phyloP scores from a whole-genome alignment of 2,113 vertebrate species.

The Aphyosemion australe region DNA sequence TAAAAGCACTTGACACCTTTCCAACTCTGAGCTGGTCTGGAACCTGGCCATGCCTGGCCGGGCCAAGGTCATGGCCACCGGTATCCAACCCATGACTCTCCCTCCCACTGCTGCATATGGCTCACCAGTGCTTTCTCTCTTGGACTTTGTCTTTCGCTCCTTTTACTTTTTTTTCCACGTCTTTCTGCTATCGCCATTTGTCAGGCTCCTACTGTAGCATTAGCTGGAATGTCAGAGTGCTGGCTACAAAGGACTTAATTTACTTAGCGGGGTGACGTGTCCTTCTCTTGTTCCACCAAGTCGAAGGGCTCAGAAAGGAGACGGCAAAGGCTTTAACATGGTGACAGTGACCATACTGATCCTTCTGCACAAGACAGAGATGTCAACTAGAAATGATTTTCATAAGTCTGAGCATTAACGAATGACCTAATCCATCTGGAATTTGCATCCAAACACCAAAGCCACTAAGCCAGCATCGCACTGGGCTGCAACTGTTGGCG shows the following conservation, averaged over 20 bases:
- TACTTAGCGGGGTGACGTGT: conserved; percentile 46
- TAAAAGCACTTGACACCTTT: conserved; percentile 72
- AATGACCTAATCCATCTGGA: conserved; percentile 5
- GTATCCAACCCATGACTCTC: conserved; percentile 65
- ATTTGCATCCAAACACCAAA: background rate
- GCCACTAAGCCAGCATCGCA: no score
- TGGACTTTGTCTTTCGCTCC: conserved; percentile 7
- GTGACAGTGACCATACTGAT: no score
- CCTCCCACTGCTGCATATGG: conserved; percentile 44
- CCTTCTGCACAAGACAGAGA: background rate
- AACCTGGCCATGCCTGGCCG: conserved; percentile 60
- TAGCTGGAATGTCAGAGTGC: conserved; percentile 54
- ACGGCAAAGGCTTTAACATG: background rate
- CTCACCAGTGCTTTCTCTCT: conserved; percentile 16
- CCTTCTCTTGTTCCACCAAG: conserved; percentile 30
- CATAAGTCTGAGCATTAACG: conserved; percentile 12
- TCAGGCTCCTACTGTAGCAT: conserved; percentile 56
- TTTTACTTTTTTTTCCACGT: conserved; percentile 11
- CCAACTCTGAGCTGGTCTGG: conserved; percentile 64
- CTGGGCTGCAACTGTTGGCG: no score
- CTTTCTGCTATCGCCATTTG: conserved; percentile 58
- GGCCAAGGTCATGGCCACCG: conserved; percentile 63
- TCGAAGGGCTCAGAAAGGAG: conserved; percentile 26
- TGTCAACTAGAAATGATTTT: conserved; percentile 19
- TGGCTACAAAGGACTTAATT: conserved; percentile 62